A percentile compares a stretch with the other conserved stretches of the same genome.
These are phyloP conservation scores for Tetramorium parvispinum DNA, from an alignment of 1,140 invertebrate species.

Conservation along the genomic window DNA sequence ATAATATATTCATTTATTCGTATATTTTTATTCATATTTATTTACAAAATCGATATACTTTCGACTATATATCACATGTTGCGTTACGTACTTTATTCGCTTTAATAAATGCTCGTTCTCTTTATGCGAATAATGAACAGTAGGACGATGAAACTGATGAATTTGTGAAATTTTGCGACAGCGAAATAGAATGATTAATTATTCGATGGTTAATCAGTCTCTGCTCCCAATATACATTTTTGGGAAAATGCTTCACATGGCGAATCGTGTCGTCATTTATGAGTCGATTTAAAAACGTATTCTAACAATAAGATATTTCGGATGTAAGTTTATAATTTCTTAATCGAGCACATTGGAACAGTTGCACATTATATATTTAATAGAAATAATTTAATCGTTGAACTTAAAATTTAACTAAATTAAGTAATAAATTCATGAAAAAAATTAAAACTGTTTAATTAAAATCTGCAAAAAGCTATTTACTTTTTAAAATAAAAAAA, in stretches of 20 bases:
- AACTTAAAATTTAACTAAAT: background rate
- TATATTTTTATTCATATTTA: background rate
- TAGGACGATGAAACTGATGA: slow-evolving; percentile 12
- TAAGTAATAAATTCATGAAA: background rate
- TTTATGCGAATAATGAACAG: slow-evolving; percentile 4
- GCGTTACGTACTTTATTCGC: background rate
- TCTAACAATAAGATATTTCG: background rate
- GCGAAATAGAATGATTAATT: slow-evolving; percentile 58
- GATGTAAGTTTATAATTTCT: background rate
- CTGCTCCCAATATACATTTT: slow-evolving; percentile 35
- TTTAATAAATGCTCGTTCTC: slow-evolving; percentile 28
- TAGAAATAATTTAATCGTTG: background rate
- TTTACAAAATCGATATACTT: background rate
- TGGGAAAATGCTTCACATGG: background rate
- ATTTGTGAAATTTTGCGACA: slow-evolving; percentile 34
- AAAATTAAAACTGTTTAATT: background rate
- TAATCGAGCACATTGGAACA: background rate
- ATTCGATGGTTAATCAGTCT: slow-evolving; percentile 43
- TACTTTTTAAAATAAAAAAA: background rate
- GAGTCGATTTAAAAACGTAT: slow-evolving; percentile 11
- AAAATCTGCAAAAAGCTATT: background rate
- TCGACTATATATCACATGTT: slow-evolving; percentile 5
- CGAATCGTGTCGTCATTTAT: slow-evolving; percentile 3
- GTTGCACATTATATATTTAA: background rate
- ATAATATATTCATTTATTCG: slow-evolving; percentile 1